These are phyloP conservation scores for Chironex yamaguchii DNA, from an alignment of 30 jellyfish, hydroid and myxozoan genomes.

Conservation along the genomic window DNA sequence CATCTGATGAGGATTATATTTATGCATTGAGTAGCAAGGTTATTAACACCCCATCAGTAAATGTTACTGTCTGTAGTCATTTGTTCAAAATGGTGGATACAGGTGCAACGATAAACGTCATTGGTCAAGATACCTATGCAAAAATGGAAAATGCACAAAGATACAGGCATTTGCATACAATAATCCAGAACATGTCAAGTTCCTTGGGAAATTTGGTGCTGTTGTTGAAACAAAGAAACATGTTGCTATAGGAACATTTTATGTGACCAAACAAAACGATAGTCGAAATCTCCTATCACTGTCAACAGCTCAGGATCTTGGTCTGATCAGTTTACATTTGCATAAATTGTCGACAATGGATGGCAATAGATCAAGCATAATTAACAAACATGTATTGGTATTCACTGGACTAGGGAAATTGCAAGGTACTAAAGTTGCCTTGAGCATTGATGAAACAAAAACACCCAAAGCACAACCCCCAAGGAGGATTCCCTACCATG, in stretches of 20 bases:
- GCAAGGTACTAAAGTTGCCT: neutral
- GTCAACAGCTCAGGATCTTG: slow-evolving; percentile 29
- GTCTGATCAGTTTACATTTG: slow-evolving; percentile 30
- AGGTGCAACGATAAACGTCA: slow-evolving; percentile 39
- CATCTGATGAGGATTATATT: neutral
- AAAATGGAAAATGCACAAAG: neutral
- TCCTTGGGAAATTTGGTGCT: slow-evolving; percentile 17
- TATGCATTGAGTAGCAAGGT: neutral
- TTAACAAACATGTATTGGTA: slow-evolving; percentile 11
- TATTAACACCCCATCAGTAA: slow-evolving; percentile 3
- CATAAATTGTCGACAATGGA: slow-evolving; percentile 6
- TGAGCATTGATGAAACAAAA: slow-evolving; percentile 14
- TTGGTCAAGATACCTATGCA: slow-evolving; percentile 1
- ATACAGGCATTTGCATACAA: slow-evolving; percentile 1
- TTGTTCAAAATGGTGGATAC: slow-evolving; percentile 11
- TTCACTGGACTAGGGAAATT: slow-evolving; percentile 31
- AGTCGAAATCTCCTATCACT: slow-evolving; percentile 29
- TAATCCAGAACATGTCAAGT: slow-evolving; percentile 3
- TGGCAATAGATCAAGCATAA: neutral
- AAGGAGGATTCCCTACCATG: slow-evolving; percentile 23
- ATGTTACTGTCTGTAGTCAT: slow-evolving; percentile 24
- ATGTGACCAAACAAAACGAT: neutral
- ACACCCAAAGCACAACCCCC: slow-evolving; percentile 46
- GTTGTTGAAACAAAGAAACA: slow-evolving; percentile 19
- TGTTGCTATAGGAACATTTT: slow-evolving; percentile 15